A percentile compares a stretch with the other conserved stretches of the same genome.
Evolutionary conservation across 1,140 invertebrate species (phyloP).

Genomic region (Caerostris darwini): DNA sequence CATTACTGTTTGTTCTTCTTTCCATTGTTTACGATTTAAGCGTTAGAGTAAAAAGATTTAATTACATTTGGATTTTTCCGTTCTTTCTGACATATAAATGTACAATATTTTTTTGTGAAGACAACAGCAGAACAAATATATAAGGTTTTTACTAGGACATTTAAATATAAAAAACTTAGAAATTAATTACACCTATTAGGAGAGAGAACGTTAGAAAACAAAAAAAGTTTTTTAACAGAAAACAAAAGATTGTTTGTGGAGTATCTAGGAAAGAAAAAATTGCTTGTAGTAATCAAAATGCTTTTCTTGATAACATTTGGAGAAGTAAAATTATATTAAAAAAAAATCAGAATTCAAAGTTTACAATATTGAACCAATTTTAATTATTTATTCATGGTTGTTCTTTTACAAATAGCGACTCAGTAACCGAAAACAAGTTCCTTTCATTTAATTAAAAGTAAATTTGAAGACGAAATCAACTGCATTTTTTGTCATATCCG

Average conservation of each 20-base stretch:
- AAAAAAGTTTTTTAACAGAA: neutral
- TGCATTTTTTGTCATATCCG: neutral
- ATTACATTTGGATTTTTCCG: too few relatives aligned
- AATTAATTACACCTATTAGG: neutral
- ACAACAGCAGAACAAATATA: too few relatives aligned
- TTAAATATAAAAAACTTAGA: neutral
- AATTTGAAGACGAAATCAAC: neutral
- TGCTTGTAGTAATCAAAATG: neutral
- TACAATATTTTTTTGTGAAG: too few relatives aligned
- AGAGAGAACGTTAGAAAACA: neutral
- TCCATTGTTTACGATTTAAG: too few relatives aligned
- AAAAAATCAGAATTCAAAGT: neutral
- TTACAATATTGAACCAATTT: neutral
- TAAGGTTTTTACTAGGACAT: neutral
- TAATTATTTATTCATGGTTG: neutral
- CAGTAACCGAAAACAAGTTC: neutral
- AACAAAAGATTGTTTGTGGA: too few relatives aligned
- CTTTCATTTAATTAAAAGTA: neutral
- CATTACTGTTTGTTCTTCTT: too few relatives aligned
- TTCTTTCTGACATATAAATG: too few relatives aligned
- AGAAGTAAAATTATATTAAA: neutral
- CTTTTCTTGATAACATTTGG: neutral
- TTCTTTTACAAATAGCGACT: neutral
- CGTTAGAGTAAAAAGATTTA: too few relatives aligned
- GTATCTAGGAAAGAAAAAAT: neutral